These are phyloP conservation scores for Euwallacea fornicatus DNA, from an alignment of 1,140 invertebrate species.

Conservation along the genomic window DNA sequence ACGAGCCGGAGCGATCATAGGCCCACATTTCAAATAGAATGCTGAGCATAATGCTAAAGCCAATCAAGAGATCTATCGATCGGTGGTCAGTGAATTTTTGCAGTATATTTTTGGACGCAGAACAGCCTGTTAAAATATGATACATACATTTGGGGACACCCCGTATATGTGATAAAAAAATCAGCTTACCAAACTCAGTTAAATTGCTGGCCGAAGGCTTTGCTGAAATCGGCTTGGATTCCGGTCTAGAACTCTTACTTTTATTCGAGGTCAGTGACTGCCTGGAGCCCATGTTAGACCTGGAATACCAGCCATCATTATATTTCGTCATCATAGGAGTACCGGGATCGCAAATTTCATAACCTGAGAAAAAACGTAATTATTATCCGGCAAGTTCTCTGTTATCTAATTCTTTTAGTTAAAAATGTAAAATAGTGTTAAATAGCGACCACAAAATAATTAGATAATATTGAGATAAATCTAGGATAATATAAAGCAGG, in stretches of 20 bases:
- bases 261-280: slow-evolving; percentile 52
- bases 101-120: no score
- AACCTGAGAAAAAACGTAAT: slow-evolving; percentile 51
- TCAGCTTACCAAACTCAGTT: slow-evolving; percentile 41
- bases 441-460: not conserved
- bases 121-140: no score
- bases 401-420: not conserved
- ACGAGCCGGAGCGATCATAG: no score
- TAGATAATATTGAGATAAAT: not conserved
- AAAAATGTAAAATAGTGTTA: not conserved
- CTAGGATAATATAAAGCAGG: no score
- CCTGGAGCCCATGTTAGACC: slow-evolving; percentile 56
- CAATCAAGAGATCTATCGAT: not conserved
- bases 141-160: no score
- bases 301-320: slow-evolving; percentile 66
- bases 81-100: not conserved
- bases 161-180: no score
- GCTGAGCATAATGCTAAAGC: no score
- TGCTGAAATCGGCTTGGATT: slow-evolving; percentile 40
- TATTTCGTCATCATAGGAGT: slow-evolving; percentile 66
- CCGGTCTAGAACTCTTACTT: slow-evolving; percentile 39
- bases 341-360: slow-evolving; percentile 66
- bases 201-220: slow-evolving; percentile 42
- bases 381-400: not conserved
- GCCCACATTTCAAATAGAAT: no score